A percentile compares a stretch with the other conserved stretches of the same genome.
Evolutionary conservation across 2,888 invertebrate species (phyloP).

Genomic region (Caenorhabditis becei): DNA sequence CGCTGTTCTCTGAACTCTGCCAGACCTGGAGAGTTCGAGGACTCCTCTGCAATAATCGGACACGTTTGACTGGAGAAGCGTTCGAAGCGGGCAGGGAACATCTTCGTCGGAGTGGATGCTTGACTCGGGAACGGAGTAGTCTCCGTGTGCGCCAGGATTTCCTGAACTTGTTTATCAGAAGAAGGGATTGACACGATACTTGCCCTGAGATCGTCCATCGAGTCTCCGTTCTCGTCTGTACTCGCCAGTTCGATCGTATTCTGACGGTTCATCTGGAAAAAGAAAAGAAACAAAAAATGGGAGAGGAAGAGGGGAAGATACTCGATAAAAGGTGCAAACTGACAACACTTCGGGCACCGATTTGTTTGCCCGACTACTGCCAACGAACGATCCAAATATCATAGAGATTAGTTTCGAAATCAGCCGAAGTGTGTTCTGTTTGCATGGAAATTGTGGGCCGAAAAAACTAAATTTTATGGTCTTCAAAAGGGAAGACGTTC

Average conservation of each 20-base stretch:
- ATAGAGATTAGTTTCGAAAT: not conserved
- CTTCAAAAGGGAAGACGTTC: no score
- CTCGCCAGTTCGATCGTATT: constrained; percentile 40
- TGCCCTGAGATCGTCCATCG: constrained; percentile 33
- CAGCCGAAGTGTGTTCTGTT: not conserved
- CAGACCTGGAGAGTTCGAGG: not conserved
- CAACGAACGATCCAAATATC: constrained; percentile 13
- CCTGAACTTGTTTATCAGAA: no score
- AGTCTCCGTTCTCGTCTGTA: constrained; percentile 27
- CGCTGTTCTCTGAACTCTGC: constrained; percentile 17
- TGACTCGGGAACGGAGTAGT: constrained; percentile 30
- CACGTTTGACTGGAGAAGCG: constrained; percentile 45
- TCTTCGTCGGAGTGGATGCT: constrained; percentile 28
- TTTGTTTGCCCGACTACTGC: constrained; percentile 31
- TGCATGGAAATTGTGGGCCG: not conserved
- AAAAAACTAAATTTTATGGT: no score
- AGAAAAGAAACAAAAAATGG: not conserved
- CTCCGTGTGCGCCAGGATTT: constrained; percentile 42
- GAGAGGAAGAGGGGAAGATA: not conserved
- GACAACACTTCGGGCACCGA: constrained; percentile 24
- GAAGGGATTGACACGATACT: not conserved
- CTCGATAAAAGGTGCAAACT: constrained; percentile 3
- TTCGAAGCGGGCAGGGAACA: constrained; percentile 29
- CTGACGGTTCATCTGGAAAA: constrained; percentile 22
- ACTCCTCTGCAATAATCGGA: constrained; percentile 44